phyloP scores from a whole-genome alignment of 2,888 invertebrate species.

The Athetis lepigone region DNA sequence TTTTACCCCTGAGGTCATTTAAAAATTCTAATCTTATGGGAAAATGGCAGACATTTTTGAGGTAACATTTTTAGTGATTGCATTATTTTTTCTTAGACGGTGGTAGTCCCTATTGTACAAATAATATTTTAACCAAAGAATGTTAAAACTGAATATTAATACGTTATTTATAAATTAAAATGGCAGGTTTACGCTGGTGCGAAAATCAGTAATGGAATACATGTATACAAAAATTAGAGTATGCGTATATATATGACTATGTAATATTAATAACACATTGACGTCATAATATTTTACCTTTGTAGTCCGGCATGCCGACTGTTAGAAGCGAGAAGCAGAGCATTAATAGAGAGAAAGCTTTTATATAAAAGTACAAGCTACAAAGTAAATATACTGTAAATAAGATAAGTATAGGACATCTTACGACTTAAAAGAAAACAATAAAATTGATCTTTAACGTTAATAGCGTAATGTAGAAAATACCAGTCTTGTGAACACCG shows the following conservation, averaged over 20 bases:
- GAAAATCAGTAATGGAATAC: not conserved
- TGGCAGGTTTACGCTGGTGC: not conserved
- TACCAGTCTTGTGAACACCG: too few relatives aligned
- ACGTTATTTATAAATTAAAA: not conserved
- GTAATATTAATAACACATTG: slow-evolving; percentile 36
- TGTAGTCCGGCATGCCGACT: slow-evolving; percentile 90
- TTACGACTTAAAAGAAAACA: not conserved
- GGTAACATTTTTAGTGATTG: too few relatives aligned
- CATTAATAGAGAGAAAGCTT: slow-evolving; percentile 65
- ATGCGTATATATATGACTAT: slow-evolving; percentile 15
- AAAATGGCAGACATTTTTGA: too few relatives aligned
- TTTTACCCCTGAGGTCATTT: too few relatives aligned
- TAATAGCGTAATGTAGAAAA: not conserved
- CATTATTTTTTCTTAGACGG: too few relatives aligned
- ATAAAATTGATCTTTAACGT: not conserved
- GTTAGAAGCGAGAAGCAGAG: slow-evolving; percentile 72
- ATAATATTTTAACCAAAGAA: too few relatives aligned
- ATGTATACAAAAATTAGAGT: slow-evolving; percentile 14
- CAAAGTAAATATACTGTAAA: not conserved
- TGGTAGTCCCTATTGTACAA: too few relatives aligned
- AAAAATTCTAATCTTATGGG: too few relatives aligned
- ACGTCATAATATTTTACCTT: slow-evolving; percentile 76
- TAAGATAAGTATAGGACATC: not conserved
- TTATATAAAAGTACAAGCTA: slow-evolving; percentile 19
- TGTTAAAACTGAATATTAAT: too few relatives aligned